Evolutionary conservation across 1,140 invertebrate species (phyloP).

Genomic region (Hestina assimilis): DNA sequence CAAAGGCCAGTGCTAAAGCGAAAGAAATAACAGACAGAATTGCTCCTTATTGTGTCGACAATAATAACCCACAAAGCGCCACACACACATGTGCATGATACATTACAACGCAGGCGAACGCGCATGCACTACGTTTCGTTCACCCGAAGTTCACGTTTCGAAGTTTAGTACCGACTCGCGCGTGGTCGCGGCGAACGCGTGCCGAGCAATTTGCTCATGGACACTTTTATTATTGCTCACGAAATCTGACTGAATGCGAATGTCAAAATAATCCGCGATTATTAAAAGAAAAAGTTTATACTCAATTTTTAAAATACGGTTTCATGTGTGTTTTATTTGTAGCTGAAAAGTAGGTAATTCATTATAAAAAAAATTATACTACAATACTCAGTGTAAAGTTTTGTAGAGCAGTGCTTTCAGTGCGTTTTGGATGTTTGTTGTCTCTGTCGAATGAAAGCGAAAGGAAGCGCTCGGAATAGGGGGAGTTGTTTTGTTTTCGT

Average conservation of each 20-base stretch:
- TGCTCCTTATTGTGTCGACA: slow-evolving; percentile 56
- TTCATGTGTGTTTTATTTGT: slow-evolving; percentile 13
- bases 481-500: slow-evolving; percentile 66
- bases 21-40: slow-evolving; percentile 65
- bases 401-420: slow-evolving; percentile 66
- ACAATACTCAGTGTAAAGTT: slow-evolving; percentile 54
- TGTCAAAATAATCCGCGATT: slow-evolving; percentile 38
- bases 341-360: slow-evolving; percentile 18
- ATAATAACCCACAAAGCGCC: slow-evolving; percentile 66
- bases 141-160: slow-evolving; percentile 33
- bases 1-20: slow-evolving; percentile 42
- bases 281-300: slow-evolving; percentile 12
- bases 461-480: slow-evolving; percentile 51
- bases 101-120: slow-evolving; percentile 29
- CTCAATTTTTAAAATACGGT: neutral
- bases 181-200: slow-evolving; percentile 55
- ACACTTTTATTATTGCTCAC: slow-evolving; percentile 56
- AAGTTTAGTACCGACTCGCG: slow-evolving; percentile 65
- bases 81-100: slow-evolving; percentile 41
- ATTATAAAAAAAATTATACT: slow-evolving; percentile 19
- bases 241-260: slow-evolving; percentile 35
- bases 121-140: slow-evolving; percentile 51
- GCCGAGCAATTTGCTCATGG: slow-evolving; percentile 41
- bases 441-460: slow-evolving; percentile 63
- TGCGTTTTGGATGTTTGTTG: slow-evolving; percentile 58